A percentile compares a stretch with the other conserved stretches of the same genome.
Conservation (phyloP, 1,140 invertebrate species). For the Zaprionus nigranus region DNA sequence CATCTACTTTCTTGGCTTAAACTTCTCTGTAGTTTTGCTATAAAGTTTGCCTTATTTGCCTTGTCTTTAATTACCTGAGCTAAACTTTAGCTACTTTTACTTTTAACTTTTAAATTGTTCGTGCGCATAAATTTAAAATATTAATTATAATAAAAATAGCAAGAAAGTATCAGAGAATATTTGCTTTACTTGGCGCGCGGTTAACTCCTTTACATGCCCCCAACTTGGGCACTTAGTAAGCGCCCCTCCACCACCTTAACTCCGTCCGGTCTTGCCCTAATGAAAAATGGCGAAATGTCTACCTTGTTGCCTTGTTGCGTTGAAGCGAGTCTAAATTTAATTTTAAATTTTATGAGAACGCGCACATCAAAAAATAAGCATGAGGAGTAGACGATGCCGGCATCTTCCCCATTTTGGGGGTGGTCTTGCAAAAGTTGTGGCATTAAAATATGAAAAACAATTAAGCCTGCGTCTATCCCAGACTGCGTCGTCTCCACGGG, state of each 20-base stretch:
- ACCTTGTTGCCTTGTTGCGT: constrained; percentile 18
- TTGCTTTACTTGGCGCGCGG: constrained; percentile 30
- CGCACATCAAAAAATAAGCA: constrained; percentile 75
- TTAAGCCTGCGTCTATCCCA: constrained; percentile 47
- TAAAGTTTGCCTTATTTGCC: background rate
- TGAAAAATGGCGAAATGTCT: constrained; percentile 71
- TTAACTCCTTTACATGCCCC: constrained; percentile 41
- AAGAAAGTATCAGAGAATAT: constrained; percentile 27
- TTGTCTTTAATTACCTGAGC: constrained; percentile 5
- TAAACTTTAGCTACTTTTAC: constrained; percentile 1
- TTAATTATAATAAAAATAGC: constrained; percentile 29
- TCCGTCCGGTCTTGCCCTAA: constrained; percentile 12
- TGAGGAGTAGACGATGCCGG: background rate
- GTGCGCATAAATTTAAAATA: constrained; percentile 32
- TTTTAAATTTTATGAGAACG: constrained; percentile 73
- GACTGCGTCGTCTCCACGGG: constrained; percentile 25
- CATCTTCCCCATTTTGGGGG: constrained; percentile 34
- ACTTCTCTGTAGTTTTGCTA: background rate
- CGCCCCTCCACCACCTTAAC: constrained; percentile 17
- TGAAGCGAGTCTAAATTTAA: constrained; percentile 69
- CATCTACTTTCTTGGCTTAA: background rate
- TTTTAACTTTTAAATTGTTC: constrained; percentile 10
- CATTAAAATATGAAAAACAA: constrained; percentile 80
- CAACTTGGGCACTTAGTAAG: constrained; percentile 16
- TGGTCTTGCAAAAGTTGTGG: constrained; percentile 57